Evolutionary conservation across 2,797 vertebrate genomes (phyloP).

Genomic region (Falco peregrinus): DNA sequence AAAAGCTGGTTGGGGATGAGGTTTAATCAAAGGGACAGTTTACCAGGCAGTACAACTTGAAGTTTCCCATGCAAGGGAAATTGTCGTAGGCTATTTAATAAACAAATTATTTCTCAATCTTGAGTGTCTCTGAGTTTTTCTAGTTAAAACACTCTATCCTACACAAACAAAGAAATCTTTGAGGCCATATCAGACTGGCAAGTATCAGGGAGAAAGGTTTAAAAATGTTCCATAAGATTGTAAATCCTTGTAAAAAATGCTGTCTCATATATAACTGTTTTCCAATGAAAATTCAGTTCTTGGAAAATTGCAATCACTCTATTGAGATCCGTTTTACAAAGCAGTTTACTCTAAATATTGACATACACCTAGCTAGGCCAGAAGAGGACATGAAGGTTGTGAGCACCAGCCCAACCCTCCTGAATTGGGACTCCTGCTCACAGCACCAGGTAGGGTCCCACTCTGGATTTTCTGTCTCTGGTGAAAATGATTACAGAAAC

Average conservation of each 20-base stretch:
- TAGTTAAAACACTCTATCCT: not conserved
- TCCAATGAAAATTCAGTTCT: not conserved
- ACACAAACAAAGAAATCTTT: not conserved
- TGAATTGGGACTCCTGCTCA: not conserved
- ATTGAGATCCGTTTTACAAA: not conserved
- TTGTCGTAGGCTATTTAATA: not conserved
- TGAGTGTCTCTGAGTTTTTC: not conserved
- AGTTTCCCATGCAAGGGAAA: not conserved
- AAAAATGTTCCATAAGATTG: not conserved
- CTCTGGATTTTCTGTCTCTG: not conserved
- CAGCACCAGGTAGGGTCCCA: not conserved
- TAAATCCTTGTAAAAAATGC: not conserved
- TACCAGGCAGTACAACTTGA: not conserved
- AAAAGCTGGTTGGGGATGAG: not conserved
- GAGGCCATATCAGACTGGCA: accelerated
- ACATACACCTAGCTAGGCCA: not conserved
- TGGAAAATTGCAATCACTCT: not conserved
- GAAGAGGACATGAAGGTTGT: not conserved
- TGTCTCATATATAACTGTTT: not conserved
- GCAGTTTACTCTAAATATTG: not conserved
- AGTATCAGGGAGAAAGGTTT: not conserved
- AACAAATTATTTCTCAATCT: not conserved
- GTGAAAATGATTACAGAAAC: not conserved
- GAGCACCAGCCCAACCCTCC: not conserved
- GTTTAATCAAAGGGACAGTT: not conserved